phyloP scores from a whole-genome alignment of 2,797 vertebrate genomes.

The Brotula barbata region DNA sequence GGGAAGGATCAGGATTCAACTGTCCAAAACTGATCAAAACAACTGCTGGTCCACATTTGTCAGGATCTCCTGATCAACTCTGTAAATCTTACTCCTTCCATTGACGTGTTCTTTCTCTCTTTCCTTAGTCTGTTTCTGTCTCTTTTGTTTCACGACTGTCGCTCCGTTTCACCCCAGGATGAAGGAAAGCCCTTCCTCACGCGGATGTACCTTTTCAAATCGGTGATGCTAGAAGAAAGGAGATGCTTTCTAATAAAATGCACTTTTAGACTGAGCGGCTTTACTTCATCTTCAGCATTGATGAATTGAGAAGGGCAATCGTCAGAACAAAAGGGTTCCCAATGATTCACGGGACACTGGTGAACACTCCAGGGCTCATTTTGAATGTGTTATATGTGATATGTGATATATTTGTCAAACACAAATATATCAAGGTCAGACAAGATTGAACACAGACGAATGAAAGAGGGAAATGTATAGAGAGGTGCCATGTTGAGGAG shows the following conservation, averaged over 20 bases:
- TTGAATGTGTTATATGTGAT: too few species aligned
- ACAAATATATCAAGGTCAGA: conserved; percentile 17
- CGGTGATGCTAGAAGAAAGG: conserved; percentile 15
- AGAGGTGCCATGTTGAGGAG: background rate
- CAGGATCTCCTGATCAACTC: conserved; percentile 18
- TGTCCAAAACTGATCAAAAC: conserved; percentile 12
- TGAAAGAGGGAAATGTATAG: background rate
- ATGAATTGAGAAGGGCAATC: background rate
- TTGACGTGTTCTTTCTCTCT: background rate
- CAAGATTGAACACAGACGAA: conserved; percentile 5
- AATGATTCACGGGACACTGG: conserved; percentile 20
- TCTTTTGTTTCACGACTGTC: background rate
- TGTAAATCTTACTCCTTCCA: background rate
- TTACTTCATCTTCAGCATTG: conserved; percentile 12
- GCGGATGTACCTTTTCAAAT: conserved; percentile 16
- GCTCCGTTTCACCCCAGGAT: background rate
- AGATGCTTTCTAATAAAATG: conserved; percentile 32
- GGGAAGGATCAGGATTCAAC: conserved; percentile 19
- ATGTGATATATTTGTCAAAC: too few species aligned
- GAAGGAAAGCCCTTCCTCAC: conserved; percentile 14
- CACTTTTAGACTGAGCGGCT: conserved; percentile 16
- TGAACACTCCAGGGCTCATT: conserved; percentile 17
- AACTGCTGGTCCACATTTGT: conserved; percentile 21
- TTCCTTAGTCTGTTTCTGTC: background rate
- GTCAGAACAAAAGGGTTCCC: conserved; percentile 7